Base-by-base conservation (phyloP, 2,113 vertebrate species). In the Gambusia holbrooki region DNA sequence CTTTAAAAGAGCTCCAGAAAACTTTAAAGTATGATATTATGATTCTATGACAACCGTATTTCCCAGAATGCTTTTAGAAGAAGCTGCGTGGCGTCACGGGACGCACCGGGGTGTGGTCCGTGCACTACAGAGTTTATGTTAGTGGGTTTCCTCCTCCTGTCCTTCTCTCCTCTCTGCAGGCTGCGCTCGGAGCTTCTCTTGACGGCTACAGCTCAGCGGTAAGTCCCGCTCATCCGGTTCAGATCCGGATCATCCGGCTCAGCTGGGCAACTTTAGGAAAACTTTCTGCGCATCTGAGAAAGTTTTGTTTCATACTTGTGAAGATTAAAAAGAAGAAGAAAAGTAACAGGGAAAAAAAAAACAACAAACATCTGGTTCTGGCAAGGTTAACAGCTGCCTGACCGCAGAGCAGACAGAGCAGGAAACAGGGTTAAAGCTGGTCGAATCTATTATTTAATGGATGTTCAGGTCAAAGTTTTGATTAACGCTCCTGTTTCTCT, bases 41-140 rank as follows among this genome's bases (percentile, higher is more conserved):
- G 13, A 13, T 63, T 63, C 4, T 13, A 65, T 19, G 45, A 4
- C 0, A 76, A 92, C 87, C 0, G 0, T 80, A 89, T 89, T 86
- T 88, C 91, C 91, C 90, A 87, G 63, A 79, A 14, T 86, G 76
- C 87, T 40, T 12, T 28, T 17, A 28, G 42, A 32, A 22, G 3
- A 28, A 48, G 27, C 10, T 29, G 62, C 54, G 63, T 28, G 15
- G 40, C 30, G 35, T 11, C 48, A 90, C 85, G 89, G 88, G 37
- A 48, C 19, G 0, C 40, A 67, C 54, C 25, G 10, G 86, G 92
- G 91, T 92, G 92, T 87, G 92, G 89, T 74, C 22, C 79, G 19
- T 22, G 13, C 45, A 29, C 64, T 83, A 0, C 58, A 0, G 32
- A 80, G 11, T 86, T 85, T 86, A 83, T 82, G 14, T 15, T 22